A percentile compares a stretch with the other conserved stretches of the same genome.
phyloP scores from a whole-genome alignment of 2,113 vertebrate genomes.

The Oreochromis aureus region DNA sequence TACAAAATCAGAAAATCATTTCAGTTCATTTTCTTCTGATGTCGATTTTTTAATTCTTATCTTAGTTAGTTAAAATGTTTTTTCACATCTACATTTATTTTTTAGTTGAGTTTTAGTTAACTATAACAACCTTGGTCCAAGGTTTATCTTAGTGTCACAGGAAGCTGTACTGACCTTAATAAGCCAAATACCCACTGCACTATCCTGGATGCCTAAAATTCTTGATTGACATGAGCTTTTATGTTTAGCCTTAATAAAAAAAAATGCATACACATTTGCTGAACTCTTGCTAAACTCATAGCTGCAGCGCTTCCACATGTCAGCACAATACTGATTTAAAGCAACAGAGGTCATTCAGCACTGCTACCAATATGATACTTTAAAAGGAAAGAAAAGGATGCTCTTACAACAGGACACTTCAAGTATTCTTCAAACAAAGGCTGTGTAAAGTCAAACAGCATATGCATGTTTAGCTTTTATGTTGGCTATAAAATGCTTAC shows the following conservation, averaged over 20 bases:
- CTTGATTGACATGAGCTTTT: background rate
- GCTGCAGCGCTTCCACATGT: background rate
- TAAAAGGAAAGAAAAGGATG: background rate
- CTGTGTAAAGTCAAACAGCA: background rate
- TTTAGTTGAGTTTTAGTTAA: background rate
- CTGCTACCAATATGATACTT: background rate
- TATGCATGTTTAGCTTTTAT: background rate
- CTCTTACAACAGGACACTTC: background rate
- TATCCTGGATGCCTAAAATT: background rate
- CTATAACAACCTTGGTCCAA: background rate
- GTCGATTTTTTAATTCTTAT: background rate
- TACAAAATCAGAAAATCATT: background rate
- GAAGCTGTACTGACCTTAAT: background rate
- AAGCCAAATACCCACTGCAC: background rate
- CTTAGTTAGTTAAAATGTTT: background rate
- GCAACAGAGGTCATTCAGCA: background rate
- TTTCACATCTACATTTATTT: background rate
- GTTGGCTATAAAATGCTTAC: constrained; percentile 57
- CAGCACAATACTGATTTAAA: background rate
- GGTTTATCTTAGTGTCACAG: background rate
- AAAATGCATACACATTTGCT: background rate
- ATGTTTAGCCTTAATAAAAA: background rate
- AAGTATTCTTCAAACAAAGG: background rate
- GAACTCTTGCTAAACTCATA: background rate
- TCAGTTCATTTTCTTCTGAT: background rate